phyloP scores from a whole-genome alignment of 2,797 vertebrate genomes.

The Danio tinwini region DNA sequence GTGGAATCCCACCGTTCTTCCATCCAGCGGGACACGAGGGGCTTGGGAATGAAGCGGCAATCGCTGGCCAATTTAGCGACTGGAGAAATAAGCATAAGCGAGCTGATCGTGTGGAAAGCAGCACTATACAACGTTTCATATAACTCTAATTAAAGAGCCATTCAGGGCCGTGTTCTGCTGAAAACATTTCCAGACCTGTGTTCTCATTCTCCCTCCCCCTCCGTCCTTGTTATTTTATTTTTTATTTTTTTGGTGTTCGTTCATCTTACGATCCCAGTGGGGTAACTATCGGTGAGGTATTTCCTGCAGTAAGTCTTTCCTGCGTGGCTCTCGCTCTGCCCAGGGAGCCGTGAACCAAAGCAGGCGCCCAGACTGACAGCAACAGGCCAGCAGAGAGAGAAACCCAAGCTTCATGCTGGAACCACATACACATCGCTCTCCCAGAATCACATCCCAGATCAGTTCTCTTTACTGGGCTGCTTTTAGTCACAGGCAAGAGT shows the following conservation, averaged over 20 bases:
- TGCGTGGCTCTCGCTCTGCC: slow-evolving; percentile 63
- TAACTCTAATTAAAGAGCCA: slow-evolving; percentile 75
- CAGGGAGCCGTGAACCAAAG: slow-evolving; percentile 69
- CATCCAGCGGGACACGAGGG: slow-evolving; percentile 42
- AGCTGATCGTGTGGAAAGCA: slow-evolving; percentile 67
- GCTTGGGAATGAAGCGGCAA: slow-evolving; percentile 25
- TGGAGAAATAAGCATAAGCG: slow-evolving; percentile 37
- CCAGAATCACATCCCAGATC: slow-evolving; percentile 25
- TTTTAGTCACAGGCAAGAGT: background rate
- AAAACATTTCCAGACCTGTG: slow-evolving; percentile 74
- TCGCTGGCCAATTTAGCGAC: slow-evolving; percentile 40
- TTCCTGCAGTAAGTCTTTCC: slow-evolving; percentile 78
- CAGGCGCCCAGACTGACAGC: slow-evolving; percentile 60
- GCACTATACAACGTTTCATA: slow-evolving; percentile 66
- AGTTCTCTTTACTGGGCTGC: background rate
- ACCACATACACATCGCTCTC: slow-evolving; percentile 10
- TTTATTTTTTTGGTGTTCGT: slow-evolving; percentile 60
- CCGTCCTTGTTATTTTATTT: slow-evolving; percentile 40
- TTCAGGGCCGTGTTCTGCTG: slow-evolving; percentile 73
- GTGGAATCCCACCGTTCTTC: slow-evolving; percentile 43
- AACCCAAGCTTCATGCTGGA: slow-evolving; percentile 53
- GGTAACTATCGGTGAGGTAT: slow-evolving; percentile 75
- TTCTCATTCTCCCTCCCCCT: slow-evolving; percentile 38
- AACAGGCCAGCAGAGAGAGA: slow-evolving; percentile 45
- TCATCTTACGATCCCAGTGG: slow-evolving; percentile 74